phyloP scores from a whole-genome alignment of 1,140 invertebrate genomes.

The Bombus vancouverensis region DNA sequence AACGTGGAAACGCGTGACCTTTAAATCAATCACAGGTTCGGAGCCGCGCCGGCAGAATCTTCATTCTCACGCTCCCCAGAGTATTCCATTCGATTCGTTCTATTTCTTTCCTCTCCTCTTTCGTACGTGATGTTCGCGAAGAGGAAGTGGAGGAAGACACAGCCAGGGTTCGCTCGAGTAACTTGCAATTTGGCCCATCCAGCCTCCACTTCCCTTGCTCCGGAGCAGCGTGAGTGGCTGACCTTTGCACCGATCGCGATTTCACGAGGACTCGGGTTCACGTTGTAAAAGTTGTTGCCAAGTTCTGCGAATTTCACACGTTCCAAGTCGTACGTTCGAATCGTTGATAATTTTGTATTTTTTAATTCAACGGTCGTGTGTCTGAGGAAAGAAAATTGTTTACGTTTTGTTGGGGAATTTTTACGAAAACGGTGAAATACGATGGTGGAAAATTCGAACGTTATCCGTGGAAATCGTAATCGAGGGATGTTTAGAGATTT shows the following conservation, averaged over 20 bases:
- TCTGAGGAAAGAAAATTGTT: no score
- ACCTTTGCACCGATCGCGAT: not conserved
- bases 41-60: not conserved
- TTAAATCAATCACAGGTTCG: conserved; percentile 38
- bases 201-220: not conserved
- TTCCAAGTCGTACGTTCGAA: not conserved
- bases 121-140: no score
- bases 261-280: not conserved
- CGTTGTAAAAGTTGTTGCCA: not conserved
- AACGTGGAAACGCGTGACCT: conserved; percentile 51
- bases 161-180: not conserved
- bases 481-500: no score
- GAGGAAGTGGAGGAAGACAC: not conserved
- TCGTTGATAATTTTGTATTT: not conserved
- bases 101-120: not conserved
- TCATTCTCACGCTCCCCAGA: conserved; percentile 18
- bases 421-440: no score
- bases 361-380: not conserved
- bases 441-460: no score
- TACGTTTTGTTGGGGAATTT: no score
- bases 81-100: not conserved
- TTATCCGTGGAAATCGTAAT: no score
- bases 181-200: not conserved
- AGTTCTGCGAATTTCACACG: not conserved
- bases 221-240: not conserved